phyloP scores from a whole-genome alignment of 2,888 invertebrate genomes.

The Brachyptera risi region DNA sequence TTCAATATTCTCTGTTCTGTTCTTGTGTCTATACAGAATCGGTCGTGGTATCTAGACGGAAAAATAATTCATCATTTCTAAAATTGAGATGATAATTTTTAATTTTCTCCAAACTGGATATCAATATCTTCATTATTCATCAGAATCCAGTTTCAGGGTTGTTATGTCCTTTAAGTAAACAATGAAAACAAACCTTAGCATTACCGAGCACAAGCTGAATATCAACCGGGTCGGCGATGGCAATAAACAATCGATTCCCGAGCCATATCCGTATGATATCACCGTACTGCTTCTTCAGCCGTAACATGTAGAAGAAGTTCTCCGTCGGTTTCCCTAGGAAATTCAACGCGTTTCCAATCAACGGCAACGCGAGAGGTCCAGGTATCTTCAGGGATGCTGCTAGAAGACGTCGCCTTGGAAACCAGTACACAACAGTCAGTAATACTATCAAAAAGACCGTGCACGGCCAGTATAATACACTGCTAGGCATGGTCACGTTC shows the following conservation, averaged over 20 bases:
- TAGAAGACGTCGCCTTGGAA: neutral
- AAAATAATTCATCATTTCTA: too few species aligned
- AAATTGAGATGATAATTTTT: too few species aligned
- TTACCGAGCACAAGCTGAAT: neutral
- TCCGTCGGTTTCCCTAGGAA: neutral
- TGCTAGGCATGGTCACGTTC: too few species aligned
- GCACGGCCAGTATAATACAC: too few species aligned
- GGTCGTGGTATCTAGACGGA: too few species aligned
- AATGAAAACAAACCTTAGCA: too few species aligned
- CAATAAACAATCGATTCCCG: neutral
- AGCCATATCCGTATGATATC: neutral
- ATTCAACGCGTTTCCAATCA: neutral
- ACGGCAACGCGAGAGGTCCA: neutral
- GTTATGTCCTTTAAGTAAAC: too few species aligned
- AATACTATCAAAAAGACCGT: neutral
- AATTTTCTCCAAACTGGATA: too few species aligned
- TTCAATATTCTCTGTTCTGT: too few species aligned
- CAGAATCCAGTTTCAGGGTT: too few species aligned
- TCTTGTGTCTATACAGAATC: too few species aligned
- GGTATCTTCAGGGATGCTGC: neutral
- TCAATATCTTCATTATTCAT: too few species aligned
- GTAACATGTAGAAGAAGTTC: neutral
- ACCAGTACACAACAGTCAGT: neutral
- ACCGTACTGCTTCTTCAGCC: neutral
- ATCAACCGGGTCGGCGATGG: neutral